Base-by-base conservation (phyloP, 2,888 invertebrate species). In the Cephonodes hylas region DNA sequence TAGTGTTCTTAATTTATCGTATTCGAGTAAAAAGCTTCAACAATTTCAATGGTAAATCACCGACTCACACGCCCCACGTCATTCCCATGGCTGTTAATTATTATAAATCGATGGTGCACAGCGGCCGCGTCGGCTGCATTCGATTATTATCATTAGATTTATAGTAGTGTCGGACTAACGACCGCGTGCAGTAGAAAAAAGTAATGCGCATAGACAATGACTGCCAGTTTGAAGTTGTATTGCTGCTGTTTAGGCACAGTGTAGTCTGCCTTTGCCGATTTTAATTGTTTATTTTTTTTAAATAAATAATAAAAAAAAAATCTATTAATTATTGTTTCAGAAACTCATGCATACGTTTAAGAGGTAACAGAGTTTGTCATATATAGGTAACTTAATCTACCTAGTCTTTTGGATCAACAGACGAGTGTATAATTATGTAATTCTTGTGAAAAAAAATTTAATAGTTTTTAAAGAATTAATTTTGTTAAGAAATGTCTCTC, bases 131-230 rank as follows among this genome's bases (percentile, higher is more conserved):
- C 75, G 77, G 79, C 76, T 75, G 74, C 74, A 75, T 81, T 83
- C 83, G 86, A 87, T 87, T 85, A 87, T 84, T 82, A 85, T 84
- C 81, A 76, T 77, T 79, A 84, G 87, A 89, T 89, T 89, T 89
- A 89, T 89, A 71, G 84, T 76, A 68, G 75, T 69, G 68, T 67
- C 64, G 65, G 63, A 64, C 56, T 66, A 63, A 63, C 65, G 66
- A 64, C 64, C 66, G 63, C 61, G 63, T 20, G 53, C 48, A 13
- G 44, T 48, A 15, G 13, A 34, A 61, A 57, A 44, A 45, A 58
- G 23, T n/a, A 27, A 22, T 44, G 22, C 56, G n/a, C 42, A 13
- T 22, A 22, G 60, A 53, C 48, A 25, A 38, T 18, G 38, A 59
- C 38, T 8, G 31, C n/a, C 38, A 10, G 8, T 7, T 31, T 31